Evolutionary conservation across 2,888 invertebrate genomes (phyloP).

Genomic region (Mythimna lalbum): DNA sequence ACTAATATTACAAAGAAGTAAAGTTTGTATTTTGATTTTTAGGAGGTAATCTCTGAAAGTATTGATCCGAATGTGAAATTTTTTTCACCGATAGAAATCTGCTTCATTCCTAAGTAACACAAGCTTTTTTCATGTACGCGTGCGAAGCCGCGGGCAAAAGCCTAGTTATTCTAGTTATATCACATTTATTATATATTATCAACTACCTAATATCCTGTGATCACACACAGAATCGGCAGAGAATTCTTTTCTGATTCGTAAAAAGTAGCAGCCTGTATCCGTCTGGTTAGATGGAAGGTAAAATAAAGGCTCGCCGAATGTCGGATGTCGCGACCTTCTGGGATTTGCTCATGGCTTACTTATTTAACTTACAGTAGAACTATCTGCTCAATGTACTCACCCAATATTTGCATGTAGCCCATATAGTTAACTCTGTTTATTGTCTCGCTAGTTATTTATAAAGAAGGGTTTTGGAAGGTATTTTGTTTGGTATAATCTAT

Average conservation of each 20-base stretch:
- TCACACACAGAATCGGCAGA: no score
- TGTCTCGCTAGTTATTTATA: slow-evolving; percentile 50
- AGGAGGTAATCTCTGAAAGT: no score
- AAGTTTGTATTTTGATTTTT: no score
- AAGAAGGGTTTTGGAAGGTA: slow-evolving; percentile 2
- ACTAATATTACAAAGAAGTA: no score
- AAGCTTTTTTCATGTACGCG: no score
- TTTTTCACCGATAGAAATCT: no score
- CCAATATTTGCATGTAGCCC: slow-evolving; percentile 84
- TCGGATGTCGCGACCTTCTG: slow-evolving; percentile 87
- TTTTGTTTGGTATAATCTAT: slow-evolving; percentile 5
- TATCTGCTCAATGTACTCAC: slow-evolving; percentile 74
- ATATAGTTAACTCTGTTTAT: slow-evolving; percentile 56
- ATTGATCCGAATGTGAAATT: no score
- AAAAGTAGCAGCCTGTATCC: slow-evolving; percentile 72
- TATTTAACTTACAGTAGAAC: slow-evolving; percentile 85
- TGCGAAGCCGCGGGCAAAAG: no score
- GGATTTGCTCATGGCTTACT: slow-evolving; percentile 82
- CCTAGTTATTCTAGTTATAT: no score
- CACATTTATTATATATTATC: no score
- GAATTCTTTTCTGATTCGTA: not conserved
- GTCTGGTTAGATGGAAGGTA: slow-evolving; percentile 77
- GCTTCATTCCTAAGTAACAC: no score
- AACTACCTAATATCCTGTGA: no score
- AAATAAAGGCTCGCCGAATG: slow-evolving; percentile 87